phyloP scores from a whole-genome alignment of 2,888 invertebrate genomes.

The Netelia fuscicornis region DNA sequence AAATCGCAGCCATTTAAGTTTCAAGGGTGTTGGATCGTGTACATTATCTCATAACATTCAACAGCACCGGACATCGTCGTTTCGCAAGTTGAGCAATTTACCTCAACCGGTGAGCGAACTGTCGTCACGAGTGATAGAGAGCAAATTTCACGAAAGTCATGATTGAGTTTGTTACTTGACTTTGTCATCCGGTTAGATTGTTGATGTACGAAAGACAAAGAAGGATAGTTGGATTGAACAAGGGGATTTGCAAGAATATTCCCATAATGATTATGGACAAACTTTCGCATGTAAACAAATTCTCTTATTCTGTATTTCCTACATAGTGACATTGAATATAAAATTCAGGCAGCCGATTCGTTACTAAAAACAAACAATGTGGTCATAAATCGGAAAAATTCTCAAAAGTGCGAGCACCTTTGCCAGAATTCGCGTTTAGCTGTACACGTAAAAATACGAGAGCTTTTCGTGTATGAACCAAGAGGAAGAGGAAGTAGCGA shows the following conservation, averaged over 20 bases:
- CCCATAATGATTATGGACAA: not conserved
- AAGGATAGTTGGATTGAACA: conserved; percentile 13
- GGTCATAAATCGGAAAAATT: not conserved
- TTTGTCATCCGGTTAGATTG: not conserved
- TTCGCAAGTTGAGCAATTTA: conserved; percentile 32
- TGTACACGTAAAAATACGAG: not conserved
- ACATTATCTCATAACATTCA: conserved; percentile 22
- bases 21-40: not conserved
- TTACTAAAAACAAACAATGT: not conserved
- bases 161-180: conserved; percentile 10
- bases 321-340: not conserved
- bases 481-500: not conserved
- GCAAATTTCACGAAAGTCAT: conserved; percentile 1
- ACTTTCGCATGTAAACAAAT: not conserved
- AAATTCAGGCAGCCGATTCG: not conserved
- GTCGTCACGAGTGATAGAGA: conserved; percentile 2
- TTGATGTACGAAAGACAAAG: not conserved
- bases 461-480: not conserved
- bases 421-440: no score
- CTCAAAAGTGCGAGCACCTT: no score
- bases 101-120: conserved; percentile 11
- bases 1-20: not conserved
- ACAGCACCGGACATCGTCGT: conserved; percentile 29
- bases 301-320: not conserved
- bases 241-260: not conserved